phyloP scores from a whole-genome alignment of 2,888 invertebrate species.

The Philonicus albiceps region DNA sequence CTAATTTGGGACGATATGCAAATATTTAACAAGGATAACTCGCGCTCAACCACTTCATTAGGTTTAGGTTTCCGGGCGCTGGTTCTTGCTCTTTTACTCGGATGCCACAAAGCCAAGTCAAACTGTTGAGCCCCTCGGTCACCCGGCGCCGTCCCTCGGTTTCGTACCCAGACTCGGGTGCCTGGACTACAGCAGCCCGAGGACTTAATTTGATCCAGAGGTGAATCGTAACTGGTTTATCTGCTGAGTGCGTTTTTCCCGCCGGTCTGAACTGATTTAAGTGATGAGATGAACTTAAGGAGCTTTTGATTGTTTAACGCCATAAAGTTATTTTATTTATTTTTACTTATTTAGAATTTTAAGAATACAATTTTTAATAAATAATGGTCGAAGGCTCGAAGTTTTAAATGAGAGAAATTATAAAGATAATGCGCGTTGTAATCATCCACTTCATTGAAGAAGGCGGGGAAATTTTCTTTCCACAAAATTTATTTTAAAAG shows the following conservation, averaged over 20 bases:
- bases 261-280: neutral
- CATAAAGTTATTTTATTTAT: too few relatives aligned
- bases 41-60: conserved; percentile 50
- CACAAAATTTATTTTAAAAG: too few relatives aligned
- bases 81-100: neutral
- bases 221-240: neutral
- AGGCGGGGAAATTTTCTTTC: too few relatives aligned
- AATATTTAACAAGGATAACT: conserved; percentile 50
- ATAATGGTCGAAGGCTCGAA: too few relatives aligned
- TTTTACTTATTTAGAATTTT: too few relatives aligned
- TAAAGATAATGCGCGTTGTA: too few relatives aligned
- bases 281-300: neutral
- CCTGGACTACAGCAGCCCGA: neutral
- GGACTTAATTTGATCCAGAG: conserved; percentile 1
- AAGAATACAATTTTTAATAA: too few relatives aligned
- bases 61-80: neutral
- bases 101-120: neutral
- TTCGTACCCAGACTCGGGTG: neutral
- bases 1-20: conserved; percentile 50
- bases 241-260: neutral
- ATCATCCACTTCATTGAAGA: too few relatives aligned
- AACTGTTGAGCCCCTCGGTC: neutral
- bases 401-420: too few relatives aligned
- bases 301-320: neutral
- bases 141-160: neutral